Conservation (phyloP, 2,797 vertebrate genomes). For the Benthosema pterotum region DNA sequence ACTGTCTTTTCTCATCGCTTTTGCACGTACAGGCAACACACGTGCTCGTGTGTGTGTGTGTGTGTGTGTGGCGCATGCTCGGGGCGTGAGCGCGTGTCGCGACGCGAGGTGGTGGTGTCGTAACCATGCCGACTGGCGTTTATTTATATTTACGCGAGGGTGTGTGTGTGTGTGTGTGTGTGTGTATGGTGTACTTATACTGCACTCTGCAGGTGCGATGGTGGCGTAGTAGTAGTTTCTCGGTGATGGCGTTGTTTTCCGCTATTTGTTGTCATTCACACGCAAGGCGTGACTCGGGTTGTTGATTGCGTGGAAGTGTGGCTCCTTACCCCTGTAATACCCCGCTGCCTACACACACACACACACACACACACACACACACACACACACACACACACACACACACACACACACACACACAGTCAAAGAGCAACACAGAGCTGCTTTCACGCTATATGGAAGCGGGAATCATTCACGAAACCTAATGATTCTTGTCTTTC, state of each 20-base stretch:
- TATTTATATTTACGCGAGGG: conserved; percentile 59
- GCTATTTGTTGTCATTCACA: conserved; percentile 41
- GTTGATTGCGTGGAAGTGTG: conserved; percentile 56
- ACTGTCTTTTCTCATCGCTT: conserved; percentile 76
- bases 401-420: too few species aligned
- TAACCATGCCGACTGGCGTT: conserved; percentile 45
- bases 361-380: conserved; percentile 6
- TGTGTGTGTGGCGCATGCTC: background rate
- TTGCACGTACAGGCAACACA: conserved; percentile 13
- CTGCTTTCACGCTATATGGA: background rate
- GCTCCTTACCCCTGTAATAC: conserved; percentile 42
- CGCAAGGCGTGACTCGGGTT: conserved; percentile 53
- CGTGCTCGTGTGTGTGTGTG: background rate
- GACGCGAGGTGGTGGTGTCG: conserved; percentile 24
- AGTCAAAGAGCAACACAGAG: too few species aligned
- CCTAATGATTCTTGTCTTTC: conserved; percentile 72
- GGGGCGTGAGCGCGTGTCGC: background rate
- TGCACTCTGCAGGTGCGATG: conserved; percentile 15
- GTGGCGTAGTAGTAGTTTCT: conserved; percentile 37
- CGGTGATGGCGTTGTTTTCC: conserved; percentile 24
- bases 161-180: background rate
- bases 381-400: too few species aligned
- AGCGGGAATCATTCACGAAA: conserved; percentile 58
- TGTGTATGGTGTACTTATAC: conserved; percentile 22
- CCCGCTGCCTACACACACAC: background rate